A percentile compares a stretch with the other conserved stretches of the same genome.
Conservation (phyloP, 2,113 vertebrate species). For the Oryzias celebensis region DNA sequence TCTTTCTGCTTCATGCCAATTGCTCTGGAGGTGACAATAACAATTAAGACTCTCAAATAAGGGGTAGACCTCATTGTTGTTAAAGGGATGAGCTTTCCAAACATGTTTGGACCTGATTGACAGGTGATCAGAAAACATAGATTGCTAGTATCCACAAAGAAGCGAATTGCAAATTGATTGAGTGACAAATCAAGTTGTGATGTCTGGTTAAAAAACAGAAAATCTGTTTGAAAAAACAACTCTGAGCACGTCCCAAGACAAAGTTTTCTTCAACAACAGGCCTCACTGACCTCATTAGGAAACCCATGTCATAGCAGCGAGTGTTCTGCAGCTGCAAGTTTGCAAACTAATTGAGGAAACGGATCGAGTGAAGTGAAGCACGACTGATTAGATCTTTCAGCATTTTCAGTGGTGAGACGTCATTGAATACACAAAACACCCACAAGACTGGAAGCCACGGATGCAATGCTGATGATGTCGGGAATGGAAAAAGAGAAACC, state of each 20-base stretch:
- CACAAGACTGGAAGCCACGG: conserved; percentile 13
- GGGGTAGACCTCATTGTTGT: conserved; percentile 2
- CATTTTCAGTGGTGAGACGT: conserved; percentile 38
- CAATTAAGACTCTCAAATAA: not conserved
- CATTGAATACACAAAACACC: conserved; percentile 47
- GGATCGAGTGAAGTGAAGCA: conserved; percentile 59
- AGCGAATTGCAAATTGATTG: conserved; percentile 3
- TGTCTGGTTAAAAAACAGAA: conserved; percentile 36
- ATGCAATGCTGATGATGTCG: conserved; percentile 17
- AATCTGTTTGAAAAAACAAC: conserved; percentile 17
- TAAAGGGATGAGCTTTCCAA: conserved; percentile 5
- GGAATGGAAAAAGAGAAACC: conserved; percentile 33
- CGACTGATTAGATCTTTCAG: conserved; percentile 61
- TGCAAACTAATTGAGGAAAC: conserved; percentile 53
- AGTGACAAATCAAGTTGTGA: conserved; percentile 15
- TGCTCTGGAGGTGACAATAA: not conserved
- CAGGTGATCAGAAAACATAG: conserved; percentile 4
- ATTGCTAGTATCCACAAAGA: conserved; percentile 8
- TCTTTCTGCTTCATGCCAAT: not conserved
- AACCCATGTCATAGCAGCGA: conserved; percentile 46
- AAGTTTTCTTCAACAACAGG: conserved; percentile 42
- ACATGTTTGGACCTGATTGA: conserved; percentile 20
- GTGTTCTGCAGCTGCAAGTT: conserved; percentile 44
- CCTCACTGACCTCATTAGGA: conserved; percentile 32
- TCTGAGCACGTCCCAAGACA: not conserved